phyloP scores from a whole-genome alignment of 2,113 vertebrate genomes.

The Passer domesticus region DNA sequence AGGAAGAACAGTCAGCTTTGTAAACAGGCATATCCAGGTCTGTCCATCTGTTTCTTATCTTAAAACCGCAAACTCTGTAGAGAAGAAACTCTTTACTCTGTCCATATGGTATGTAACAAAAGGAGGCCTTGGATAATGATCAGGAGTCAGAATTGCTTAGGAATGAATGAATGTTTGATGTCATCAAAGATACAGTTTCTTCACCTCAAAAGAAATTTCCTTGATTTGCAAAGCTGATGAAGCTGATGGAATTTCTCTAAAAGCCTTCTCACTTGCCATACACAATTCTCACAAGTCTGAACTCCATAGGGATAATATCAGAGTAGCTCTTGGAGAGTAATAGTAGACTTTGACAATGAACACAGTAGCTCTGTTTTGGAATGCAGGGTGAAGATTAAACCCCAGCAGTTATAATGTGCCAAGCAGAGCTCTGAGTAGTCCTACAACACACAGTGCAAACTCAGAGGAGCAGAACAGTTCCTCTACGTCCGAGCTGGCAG shows the following conservation, averaged over 20 bases:
- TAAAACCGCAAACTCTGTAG: background rate
- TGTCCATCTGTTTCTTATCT: background rate
- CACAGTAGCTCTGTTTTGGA: background rate
- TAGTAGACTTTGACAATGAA: background rate
- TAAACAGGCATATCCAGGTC: background rate
- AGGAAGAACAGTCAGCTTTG: background rate
- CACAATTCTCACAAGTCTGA: background rate
- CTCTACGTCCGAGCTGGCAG: background rate
- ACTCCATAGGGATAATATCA: background rate
- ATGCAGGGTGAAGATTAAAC: background rate
- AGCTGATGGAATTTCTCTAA: background rate
- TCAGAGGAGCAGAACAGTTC: background rate
- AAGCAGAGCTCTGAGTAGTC: background rate
- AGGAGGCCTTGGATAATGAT: background rate
- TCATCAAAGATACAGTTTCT: background rate
- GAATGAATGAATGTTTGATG: background rate
- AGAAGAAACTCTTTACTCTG: background rate
- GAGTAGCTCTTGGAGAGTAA: background rate
- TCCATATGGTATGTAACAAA: background rate
- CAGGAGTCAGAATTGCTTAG: background rate
- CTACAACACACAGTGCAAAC: background rate
- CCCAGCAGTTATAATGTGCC: background rate
- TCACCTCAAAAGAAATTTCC: background rate
- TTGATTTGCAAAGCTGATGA: background rate
- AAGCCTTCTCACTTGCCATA: background rate